Evolutionary conservation across 2,113 vertebrate genomes (phyloP).

Genomic region (Periophthalmodon schlosseri): DNA sequence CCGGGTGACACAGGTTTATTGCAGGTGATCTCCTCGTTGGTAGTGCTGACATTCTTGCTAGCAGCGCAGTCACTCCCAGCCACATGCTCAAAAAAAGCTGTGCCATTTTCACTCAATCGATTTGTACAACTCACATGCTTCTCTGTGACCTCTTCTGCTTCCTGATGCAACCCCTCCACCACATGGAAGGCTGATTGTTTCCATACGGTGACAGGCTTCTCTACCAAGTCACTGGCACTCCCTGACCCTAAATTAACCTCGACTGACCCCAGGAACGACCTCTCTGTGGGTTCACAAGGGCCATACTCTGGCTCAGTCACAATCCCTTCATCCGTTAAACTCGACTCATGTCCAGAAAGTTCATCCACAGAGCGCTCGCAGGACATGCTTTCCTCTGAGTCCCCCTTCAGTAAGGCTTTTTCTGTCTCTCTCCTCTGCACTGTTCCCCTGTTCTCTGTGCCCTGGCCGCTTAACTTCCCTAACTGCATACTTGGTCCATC

Average conservation of each 20-base stretch:
- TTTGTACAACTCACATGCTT: constrained; percentile 42
- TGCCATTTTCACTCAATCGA: constrained; percentile 37
- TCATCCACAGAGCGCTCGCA: constrained; percentile 84
- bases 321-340: constrained; percentile 94
- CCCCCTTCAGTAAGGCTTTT: constrained; percentile 63
- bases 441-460: constrained; percentile 60
- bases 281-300: constrained; percentile 49
- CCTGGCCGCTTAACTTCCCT: constrained; percentile 58
- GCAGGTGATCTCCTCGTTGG: constrained; percentile 47
- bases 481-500: constrained; percentile 60
- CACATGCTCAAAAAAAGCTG: constrained; percentile 25
- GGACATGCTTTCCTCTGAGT: constrained; percentile 74
- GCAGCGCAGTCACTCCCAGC: constrained; percentile 64
- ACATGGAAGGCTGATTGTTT: constrained; percentile 72
- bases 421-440: constrained; percentile 56
- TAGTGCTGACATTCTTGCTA: constrained; percentile 25
- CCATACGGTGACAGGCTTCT: constrained; percentile 78
- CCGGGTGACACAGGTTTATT: constrained; percentile 60
- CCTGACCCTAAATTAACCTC: constrained; percentile 60
- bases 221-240: constrained; percentile 72
- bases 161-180: constrained; percentile 34
- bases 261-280: constrained; percentile 61
- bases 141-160: constrained; percentile 45
- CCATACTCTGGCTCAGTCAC: constrained; percentile 87
- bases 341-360: constrained; percentile 90